A percentile compares a stretch with the other conserved stretches of the same genome.
Evolutionary conservation across 2,797 vertebrate species (phyloP).

Genomic region (Platalea minor): DNA sequence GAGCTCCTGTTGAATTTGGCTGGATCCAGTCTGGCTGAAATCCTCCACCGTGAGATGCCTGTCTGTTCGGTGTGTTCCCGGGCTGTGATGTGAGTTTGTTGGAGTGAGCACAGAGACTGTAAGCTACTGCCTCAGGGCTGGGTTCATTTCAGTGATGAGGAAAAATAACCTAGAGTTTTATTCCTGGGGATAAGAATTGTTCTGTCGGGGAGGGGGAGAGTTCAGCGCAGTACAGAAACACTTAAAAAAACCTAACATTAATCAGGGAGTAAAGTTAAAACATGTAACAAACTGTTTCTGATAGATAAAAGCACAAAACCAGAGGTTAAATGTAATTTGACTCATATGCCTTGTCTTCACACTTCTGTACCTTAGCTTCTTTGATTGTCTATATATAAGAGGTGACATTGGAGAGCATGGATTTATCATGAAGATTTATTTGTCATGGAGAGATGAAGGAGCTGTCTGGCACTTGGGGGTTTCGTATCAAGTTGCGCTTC

Average conservation of each 20-base stretch:
- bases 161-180: not conserved
- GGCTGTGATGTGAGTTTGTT: not conserved
- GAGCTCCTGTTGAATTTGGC: not conserved
- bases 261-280: not conserved
- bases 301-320: not conserved
- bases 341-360: not conserved
- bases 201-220: not conserved
- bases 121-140: not conserved
- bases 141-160: not conserved
- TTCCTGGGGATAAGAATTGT: not conserved
- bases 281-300: not conserved
- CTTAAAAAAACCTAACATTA: not conserved
- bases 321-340: not conserved
- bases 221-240: not conserved
- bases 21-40: not conserved
- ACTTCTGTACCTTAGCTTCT: not conserved
- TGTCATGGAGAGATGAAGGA: constrained; percentile 5
- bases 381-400: constrained; percentile 45
- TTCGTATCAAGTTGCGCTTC: not conserved
- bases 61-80: fast-evolving
- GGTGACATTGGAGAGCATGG: constrained; percentile 16
- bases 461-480: not conserved
- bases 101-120: not conserved
- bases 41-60: not conserved
- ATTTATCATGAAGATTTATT: constrained; percentile 40